Base-by-base conservation (phyloP, 1,140 invertebrate species). In the Ostrea edulis region DNA sequence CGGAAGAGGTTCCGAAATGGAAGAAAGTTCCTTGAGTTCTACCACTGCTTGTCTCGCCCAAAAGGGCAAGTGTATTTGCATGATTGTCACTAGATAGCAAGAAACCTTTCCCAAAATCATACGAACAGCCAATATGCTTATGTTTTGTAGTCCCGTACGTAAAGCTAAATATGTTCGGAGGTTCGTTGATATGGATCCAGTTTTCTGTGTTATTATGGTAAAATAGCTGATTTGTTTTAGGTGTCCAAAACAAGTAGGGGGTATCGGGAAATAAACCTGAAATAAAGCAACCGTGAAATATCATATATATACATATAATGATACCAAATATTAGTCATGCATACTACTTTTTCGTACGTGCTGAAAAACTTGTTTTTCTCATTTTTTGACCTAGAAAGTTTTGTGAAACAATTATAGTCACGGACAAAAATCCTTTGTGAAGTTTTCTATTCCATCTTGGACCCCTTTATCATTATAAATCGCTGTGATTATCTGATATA, bases 1-100 rank as follows among this genome's bases (percentile, higher is more conserved):
- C 29, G 8, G 84, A 82, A 12, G 77, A 85, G 8, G 84, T 88
- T 2, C 87, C 86, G 51, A 87, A 12, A 68, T 87, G 81, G 9
- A 53, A 35, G 35, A 54, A 83, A 4, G 22, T 35, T 20, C 44
- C n/a, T 25, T 17, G 17, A 0, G 14, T 22, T 25, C 22, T 25
- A 14, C 68, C 68, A 35, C 4, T 14, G 12, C 25, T 29, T 44
- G 2, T 35, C 29, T 17, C 68, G 0, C 29, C 68, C 8, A 77
- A 14, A 2, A 77, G 22, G 35, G 68, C 14, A 44, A 77, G 25
- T 29, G 68, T 77, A 14, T 77, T 77, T 12, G 68, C 68, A 0
- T 4, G 14, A 29, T 29, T 77, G 29, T 77, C 68, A 77, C 68
- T 77, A 25, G 29, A 35, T 22, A 77, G 11, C 9, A 77, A 9